Base-by-base conservation (phyloP, 2,888 invertebrate species). In the Aricia artaxerxes region DNA sequence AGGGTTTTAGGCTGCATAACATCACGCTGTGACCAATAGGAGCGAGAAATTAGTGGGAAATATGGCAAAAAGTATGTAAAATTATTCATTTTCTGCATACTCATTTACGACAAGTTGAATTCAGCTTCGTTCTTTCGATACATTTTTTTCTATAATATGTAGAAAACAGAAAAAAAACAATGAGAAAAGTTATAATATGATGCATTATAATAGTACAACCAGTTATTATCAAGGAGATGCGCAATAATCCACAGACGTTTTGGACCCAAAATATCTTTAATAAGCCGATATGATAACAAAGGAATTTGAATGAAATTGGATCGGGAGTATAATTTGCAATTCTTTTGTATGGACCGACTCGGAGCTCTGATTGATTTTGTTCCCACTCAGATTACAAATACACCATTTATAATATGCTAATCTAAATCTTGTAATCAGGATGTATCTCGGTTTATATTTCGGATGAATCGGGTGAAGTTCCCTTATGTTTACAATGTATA, bases 361-460 rank as follows among this genome's bases (percentile, higher is more conserved):
- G 44, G 24, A 73, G 7, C 11, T n/a, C 44, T 44, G 73, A 73
- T 73, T 73, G 73, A 73, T 73, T 73, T 24, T 44, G 40, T 73
- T 44, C 44, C 73, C 24, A 9, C 44, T 44, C 44, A 44, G 73
- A 73, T 73, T 73, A 73, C 69, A 13, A 69, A 69, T 64, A 64
- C 64, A 31, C 69, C 69, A 73, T 73, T 44, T 73, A 73, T 44
- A 73, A 73, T 73, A 73, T 73, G 73, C 40, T 44, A 73, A 73
- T 73, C n/a, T 40, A 9, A 73, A 73, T 73, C 40, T 73, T 44
- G 73, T 44, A 44, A 73, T 73, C 73, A 24, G n/a, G 24, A 73
- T 73, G 9, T 73, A 9, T 38, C 40, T 73, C 16, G 38, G 16
- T 73, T 16, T 40, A 13, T 73, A 73, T 35, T 69, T 69, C 35